phyloP scores from a whole-genome alignment of 2,113 vertebrate genomes.

The Oryzias javanicus region DNA sequence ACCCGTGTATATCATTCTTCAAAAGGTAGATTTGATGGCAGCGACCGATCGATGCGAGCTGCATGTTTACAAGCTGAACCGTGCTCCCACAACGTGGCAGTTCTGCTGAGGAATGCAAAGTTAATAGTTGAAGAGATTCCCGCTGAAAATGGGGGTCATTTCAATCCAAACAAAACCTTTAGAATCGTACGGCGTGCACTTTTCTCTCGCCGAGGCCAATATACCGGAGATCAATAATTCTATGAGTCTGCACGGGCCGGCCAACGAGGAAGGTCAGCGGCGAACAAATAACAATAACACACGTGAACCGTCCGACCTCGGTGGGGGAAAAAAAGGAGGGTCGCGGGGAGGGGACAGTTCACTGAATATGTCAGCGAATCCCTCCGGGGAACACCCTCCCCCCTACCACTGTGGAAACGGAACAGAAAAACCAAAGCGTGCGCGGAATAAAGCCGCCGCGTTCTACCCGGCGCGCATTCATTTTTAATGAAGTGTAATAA shows the following conservation, averaged over 20 bases:
- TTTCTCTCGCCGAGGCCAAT: constrained; percentile 29
- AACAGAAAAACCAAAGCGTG: constrained; percentile 54
- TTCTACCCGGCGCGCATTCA: constrained; percentile 65
- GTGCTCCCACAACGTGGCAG: background rate
- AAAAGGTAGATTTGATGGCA: constrained; percentile 3
- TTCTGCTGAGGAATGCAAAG: background rate
- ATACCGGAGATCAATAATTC: constrained; percentile 44
- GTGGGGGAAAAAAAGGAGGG: constrained; percentile 22
- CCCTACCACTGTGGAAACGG: constrained; percentile 58
- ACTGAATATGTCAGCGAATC: constrained; percentile 49
- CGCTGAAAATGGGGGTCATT: constrained; percentile 11
- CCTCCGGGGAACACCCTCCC: constrained; percentile 28
- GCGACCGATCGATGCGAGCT: background rate
- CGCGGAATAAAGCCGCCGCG: constrained; percentile 48
- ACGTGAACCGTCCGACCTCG: constrained; percentile 45
- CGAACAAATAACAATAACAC: constrained; percentile 46
- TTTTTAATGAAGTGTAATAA: constrained; percentile 76
- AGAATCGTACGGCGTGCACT: constrained; percentile 33
- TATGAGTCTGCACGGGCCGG: constrained; percentile 31
- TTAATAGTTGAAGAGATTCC: background rate
- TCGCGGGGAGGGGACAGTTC: constrained; percentile 48
- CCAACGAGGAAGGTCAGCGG: constrained; percentile 35
- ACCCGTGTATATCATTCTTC: constrained; percentile 4
- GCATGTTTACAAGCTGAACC: constrained; percentile 3
- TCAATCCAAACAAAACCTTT: constrained; percentile 28